Percentiles rank a stretch among this genome's conserved stretches.
phyloP scores from a whole-genome alignment of 2,797 vertebrate species.

The Molossus alvarezi region DNA sequence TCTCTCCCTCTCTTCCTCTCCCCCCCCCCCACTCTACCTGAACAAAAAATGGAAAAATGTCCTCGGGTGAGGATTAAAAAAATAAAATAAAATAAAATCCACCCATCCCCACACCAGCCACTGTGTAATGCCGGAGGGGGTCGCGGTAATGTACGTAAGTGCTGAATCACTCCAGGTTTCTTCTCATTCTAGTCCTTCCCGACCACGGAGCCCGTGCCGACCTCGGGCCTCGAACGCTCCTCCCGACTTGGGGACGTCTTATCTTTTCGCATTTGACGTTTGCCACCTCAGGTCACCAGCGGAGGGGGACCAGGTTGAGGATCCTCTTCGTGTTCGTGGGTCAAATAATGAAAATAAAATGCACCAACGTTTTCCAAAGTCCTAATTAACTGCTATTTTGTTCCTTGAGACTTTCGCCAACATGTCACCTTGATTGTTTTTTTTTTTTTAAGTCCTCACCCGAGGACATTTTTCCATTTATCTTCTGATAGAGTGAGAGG shows the following conservation, averaged over 20 bases:
- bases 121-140: neutral
- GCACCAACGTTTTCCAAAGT: neutral
- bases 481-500: too few relatives aligned
- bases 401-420: conserved; percentile 54
- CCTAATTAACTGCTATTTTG: neutral
- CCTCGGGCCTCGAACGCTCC: neutral
- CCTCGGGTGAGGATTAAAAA: too few relatives aligned
- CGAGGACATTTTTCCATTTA: too few relatives aligned
- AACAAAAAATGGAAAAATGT: too few relatives aligned
- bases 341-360: conserved; percentile 7
- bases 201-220: neutral
- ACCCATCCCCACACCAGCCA: neutral
- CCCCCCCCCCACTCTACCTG: too few relatives aligned
- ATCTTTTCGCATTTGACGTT: conserved; percentile 21
- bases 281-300: neutral
- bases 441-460: too few relatives aligned
- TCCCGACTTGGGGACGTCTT: neutral
- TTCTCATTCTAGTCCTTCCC: neutral
- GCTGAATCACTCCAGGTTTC: neutral
- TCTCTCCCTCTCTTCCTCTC: too few relatives aligned
- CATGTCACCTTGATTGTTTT: too few relatives aligned
- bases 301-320: neutral
- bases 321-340: neutral
- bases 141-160: neutral
- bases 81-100: neutral